Evolutionary conservation across 1,140 invertebrate species (phyloP), one percentile per base, ranked within the genome.

Genomic region (Triops cancriformis): DNA sequence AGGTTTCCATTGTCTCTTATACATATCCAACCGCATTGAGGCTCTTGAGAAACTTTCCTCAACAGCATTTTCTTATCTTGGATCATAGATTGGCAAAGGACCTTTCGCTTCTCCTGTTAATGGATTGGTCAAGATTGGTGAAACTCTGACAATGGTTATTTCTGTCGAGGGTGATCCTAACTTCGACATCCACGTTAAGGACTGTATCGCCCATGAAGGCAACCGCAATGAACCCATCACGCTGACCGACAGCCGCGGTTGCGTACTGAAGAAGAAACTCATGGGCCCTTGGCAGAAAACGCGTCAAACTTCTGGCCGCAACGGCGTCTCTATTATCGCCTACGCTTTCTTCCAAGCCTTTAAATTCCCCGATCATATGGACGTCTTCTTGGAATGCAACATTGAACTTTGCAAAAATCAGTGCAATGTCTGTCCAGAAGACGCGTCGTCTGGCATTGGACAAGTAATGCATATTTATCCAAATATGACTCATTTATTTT

Each of bases 311-410:
- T 9, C 51, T 18, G 89, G 90, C 64, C 89, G 89, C 73, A 89
- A 88, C 0, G 91, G 90, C n/a, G 91, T 91, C 5, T 91, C 91
- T 0, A 88, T 94, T 9, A 90, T 94, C 41, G 91, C 92, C 0
- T 95, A 90, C 80, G 91, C 93, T 0, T 92, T 88, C 84, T 91
- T 95, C 84, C 91, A 92, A 83, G 93, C 93, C 0, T 94, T 95
- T 84, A 94, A 94, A 84, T 95, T 95, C 85, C 93, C 93, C 0
- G 93, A 95, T 82, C 89, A 91, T 28, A 93, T 94, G 90, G 93
- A 95, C 81, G 85, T 95, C 12, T 90, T 90, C 79, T 89, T 95
- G 45, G 92, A 94, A 81, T 95, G 93, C 81, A 93, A 94, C 78
- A 90, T 95, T 0, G 92, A 94, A 81, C 84, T 95, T 0, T 94